These are phyloP conservation scores for Lophius piscatorius DNA, from an alignment of 2,113 vertebrate genomes.

Conservation along the genomic window DNA sequence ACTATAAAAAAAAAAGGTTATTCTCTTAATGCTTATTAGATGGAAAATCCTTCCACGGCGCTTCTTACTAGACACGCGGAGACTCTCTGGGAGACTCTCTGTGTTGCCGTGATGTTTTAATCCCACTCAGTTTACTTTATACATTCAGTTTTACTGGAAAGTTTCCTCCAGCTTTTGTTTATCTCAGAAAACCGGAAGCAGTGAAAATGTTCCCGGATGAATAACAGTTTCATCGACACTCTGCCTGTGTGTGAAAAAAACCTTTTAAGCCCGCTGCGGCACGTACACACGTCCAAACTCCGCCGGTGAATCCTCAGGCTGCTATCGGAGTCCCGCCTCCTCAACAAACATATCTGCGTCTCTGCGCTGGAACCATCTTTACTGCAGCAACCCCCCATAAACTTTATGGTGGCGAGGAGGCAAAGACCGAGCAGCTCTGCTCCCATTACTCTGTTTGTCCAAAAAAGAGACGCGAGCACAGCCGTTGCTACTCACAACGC, in stretches of 20 bases:
- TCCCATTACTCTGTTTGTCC: constrained; percentile 62
- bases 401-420: constrained; percentile 67
- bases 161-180: background rate
- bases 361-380: constrained; percentile 71
- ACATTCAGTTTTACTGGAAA: background rate
- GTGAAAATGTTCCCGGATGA: too few species aligned
- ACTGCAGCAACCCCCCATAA: constrained; percentile 64
- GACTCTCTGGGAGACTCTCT: too few species aligned
- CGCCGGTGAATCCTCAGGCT: background rate
- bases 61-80: too few species aligned
- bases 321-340: constrained; percentile 22
- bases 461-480: constrained; percentile 33
- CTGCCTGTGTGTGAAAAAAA: too few species aligned
- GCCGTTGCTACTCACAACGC: constrained; percentile 38
- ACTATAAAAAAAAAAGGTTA: too few species aligned
- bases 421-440: constrained; percentile 23
- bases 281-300: constrained; percentile 1
- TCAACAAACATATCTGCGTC: constrained; percentile 68
- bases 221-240: too few species aligned
- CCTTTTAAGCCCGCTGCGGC: too few species aligned
- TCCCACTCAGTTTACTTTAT: too few species aligned
- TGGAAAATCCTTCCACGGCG: too few species aligned
- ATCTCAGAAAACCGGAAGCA: background rate
- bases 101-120: too few species aligned
- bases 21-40: too few species aligned